These are phyloP conservation scores for Carettochelys insculpta DNA, from an alignment of 2,113 vertebrate genomes.

Conservation along the genomic window DNA sequence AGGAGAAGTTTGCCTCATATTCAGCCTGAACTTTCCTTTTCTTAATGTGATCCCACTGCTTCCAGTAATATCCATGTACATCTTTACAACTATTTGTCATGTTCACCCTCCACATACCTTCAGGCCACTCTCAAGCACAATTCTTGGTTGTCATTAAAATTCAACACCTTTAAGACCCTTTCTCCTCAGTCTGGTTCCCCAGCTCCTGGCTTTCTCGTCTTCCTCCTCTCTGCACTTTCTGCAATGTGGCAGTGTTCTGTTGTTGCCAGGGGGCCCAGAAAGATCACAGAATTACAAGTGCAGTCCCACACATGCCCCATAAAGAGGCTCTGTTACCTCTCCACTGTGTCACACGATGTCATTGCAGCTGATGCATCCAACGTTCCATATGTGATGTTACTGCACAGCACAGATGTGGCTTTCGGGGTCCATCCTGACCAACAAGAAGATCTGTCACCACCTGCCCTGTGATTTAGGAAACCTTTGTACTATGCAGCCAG, in stretches of 20 bases:
- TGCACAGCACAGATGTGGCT: rapidly evolving
- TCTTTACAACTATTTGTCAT: neutral
- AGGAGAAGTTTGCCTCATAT: neutral
- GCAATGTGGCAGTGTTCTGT: neutral
- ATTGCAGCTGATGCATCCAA: neutral
- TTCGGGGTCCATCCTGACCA: neutral
- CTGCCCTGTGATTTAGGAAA: neutral
- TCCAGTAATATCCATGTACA: neutral
- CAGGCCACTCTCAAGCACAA: neutral
- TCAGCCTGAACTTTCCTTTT: neutral
- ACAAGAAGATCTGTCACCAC: neutral
- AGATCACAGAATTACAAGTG: neutral
- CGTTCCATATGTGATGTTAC: neutral
- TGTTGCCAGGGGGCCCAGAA: neutral
- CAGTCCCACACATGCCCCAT: neutral
- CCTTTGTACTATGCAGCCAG: neutral
- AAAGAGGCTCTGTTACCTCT: neutral
- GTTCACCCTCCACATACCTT: neutral
- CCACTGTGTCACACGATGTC: neutral
- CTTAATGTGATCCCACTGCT: neutral
- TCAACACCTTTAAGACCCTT: neutral
- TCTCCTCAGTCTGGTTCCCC: neutral
- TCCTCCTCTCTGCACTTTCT: neutral
- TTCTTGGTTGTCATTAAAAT: neutral
- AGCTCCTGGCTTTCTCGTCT: neutral